phyloP scores from a whole-genome alignment of 2,113 vertebrate genomes.

The Myrmophylax atrothorax region DNA sequence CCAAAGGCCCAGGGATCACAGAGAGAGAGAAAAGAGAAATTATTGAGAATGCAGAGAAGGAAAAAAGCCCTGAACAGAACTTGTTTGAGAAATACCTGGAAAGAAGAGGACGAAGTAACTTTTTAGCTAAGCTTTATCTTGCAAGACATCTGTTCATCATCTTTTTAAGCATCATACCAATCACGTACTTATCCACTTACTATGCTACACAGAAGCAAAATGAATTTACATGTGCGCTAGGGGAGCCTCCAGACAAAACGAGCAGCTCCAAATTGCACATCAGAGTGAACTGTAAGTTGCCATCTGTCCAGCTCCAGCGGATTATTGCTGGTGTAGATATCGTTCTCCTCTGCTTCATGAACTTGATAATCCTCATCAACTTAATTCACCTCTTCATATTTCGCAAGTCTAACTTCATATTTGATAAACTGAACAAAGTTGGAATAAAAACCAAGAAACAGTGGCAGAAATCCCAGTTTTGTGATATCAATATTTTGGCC shows the following conservation, averaged over 20 bases:
- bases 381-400: conserved; percentile 96
- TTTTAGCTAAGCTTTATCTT: conserved; percentile 95
- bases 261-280: conserved; percentile 83
- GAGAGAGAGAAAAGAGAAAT: conserved; percentile 94
- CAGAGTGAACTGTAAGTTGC: conserved; percentile 94
- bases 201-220: conserved; percentile 96
- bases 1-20: conserved; percentile 94
- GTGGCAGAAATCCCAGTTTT: conserved; percentile 99
- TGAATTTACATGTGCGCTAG: conserved; percentile 93
- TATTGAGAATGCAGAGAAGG: conserved; percentile 98
- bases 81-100: conserved; percentile 98
- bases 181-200: conserved; percentile 94
- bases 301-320: conserved; percentile 94
- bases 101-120: conserved; percentile 94
- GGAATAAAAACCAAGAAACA: conserved; percentile 95
- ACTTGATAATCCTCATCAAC: conserved; percentile 94
- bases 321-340: conserved; percentile 96
- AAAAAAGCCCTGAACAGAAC: conserved; percentile 98
- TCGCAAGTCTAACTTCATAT: conserved; percentile 98
- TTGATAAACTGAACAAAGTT: conserved; percentile 98
- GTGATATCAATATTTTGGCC: conserved; percentile 98
- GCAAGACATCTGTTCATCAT: conserved; percentile 93
- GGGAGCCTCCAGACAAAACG: conserved; percentile 88
- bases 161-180: conserved; percentile 94
- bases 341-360: conserved; percentile 91